Evolutionary conservation across 2,113 vertebrate species (phyloP).

Genomic region (Strix aluco): DNA sequence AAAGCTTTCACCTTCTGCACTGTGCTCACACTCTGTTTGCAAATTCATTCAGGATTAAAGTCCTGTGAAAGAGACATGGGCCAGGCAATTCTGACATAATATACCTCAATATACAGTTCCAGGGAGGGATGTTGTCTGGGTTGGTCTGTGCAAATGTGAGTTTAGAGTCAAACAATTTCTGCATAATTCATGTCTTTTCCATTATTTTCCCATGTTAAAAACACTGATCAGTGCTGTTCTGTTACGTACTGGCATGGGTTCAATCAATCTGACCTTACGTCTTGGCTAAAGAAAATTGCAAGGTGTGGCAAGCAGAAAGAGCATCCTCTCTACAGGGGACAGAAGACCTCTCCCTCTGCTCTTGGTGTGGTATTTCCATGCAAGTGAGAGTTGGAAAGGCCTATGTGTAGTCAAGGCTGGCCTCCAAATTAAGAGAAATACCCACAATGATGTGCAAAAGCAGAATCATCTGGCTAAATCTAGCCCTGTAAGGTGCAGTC

Average conservation of each 20-base stretch:
- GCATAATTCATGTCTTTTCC: neutral
- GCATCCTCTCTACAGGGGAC: neutral
- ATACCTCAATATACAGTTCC: neutral
- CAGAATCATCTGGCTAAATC: neutral
- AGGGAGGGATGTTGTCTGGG: rapidly evolving
- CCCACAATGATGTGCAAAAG: neutral
- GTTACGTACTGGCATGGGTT: neutral
- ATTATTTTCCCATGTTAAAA: neutral
- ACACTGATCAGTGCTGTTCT: neutral
- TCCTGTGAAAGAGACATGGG: neutral
- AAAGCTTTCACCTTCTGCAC: neutral
- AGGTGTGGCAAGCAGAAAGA: neutral
- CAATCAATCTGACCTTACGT: neutral
- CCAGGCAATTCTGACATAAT: neutral
- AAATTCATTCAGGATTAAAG: neutral
- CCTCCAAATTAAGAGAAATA: neutral
- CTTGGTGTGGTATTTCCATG: neutral
- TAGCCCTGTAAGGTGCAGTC: neutral
- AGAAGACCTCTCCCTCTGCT: neutral
- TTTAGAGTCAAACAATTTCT: neutral
- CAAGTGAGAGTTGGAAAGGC: neutral
- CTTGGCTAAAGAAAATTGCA: neutral
- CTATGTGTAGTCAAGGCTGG: neutral
- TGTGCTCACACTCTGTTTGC: neutral
- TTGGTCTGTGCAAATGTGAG: neutral